Conservation (phyloP, 2,113 vertebrate genomes). For the Rhinopithecus roxellana region DNA sequence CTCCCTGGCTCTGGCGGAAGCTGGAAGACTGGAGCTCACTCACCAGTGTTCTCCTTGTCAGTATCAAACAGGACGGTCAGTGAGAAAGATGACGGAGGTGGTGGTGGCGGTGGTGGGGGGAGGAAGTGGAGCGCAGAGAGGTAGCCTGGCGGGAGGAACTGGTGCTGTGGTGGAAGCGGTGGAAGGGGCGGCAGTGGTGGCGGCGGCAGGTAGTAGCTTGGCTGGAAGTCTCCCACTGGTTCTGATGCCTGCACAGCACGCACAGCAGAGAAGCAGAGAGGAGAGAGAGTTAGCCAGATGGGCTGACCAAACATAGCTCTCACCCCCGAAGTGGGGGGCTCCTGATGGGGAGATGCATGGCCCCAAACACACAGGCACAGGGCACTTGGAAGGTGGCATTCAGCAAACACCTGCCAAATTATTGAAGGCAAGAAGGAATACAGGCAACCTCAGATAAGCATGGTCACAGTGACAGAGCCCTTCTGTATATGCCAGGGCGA, state of each 20-base stretch:
- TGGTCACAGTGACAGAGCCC: background rate
- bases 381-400: background rate
- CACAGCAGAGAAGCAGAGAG: background rate
- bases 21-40: conserved; percentile 17
- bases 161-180: conserved; percentile 42
- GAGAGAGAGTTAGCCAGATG: background rate
- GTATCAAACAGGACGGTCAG: conserved; percentile 75
- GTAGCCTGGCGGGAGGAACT: conserved; percentile 78
- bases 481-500: background rate
- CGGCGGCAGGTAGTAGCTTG: conserved; percentile 73
- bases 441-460: background rate
- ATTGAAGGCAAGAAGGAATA: background rate
- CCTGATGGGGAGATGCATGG: background rate
- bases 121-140: conserved; percentile 82
- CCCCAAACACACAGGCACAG: background rate
- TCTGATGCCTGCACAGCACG: conserved; percentile 78
- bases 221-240: conserved; percentile 76
- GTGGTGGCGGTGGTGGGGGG: conserved; percentile 62
- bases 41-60: conserved; percentile 77
- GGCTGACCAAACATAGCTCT: background rate
- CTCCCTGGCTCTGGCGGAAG: background rate
- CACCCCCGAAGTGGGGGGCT: background rate
- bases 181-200: background rate
- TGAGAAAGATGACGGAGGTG: conserved; percentile 23
- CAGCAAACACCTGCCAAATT: background rate